phyloP scores from a whole-genome alignment of 2,113 vertebrate species.

The Notothenia rossii region DNA sequence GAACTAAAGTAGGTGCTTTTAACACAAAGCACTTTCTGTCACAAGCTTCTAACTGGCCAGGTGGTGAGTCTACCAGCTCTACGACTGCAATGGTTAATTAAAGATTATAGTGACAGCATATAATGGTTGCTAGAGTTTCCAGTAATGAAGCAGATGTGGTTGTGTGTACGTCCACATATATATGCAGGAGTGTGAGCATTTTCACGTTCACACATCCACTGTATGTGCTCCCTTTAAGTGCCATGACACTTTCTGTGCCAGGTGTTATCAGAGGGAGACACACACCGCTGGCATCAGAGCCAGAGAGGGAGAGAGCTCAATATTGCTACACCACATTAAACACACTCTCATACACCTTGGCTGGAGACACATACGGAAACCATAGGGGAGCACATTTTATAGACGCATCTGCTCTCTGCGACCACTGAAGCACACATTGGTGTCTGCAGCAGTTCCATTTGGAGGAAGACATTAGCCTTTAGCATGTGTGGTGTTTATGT shows the following conservation, averaged over 20 bases:
- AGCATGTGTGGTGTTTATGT: slow-evolving; percentile 47
- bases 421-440: slow-evolving; percentile 53
- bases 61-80: slow-evolving; percentile 27
- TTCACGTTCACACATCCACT: slow-evolving; percentile 10
- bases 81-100: slow-evolving; percentile 54
- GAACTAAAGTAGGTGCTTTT: slow-evolving; percentile 28
- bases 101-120: slow-evolving; percentile 46
- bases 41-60: slow-evolving; percentile 19
- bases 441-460: slow-evolving; percentile 41
- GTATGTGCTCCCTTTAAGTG: slow-evolving; percentile 49
- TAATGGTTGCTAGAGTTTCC: slow-evolving; percentile 41
- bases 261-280: slow-evolving; percentile 63
- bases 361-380: slow-evolving; percentile 60
- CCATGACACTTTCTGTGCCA: slow-evolving; percentile 43
- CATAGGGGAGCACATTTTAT: slow-evolving; percentile 72
- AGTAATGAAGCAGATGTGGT: slow-evolving; percentile 49
- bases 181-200: neutral
- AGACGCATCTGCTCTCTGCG: slow-evolving; percentile 73
- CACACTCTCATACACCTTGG: slow-evolving; percentile 64
- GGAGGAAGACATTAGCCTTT: slow-evolving; percentile 50
- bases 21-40: slow-evolving; percentile 13
- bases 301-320: slow-evolving; percentile 44
- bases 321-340: slow-evolving; percentile 80
- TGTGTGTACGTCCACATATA: slow-evolving; percentile 13
- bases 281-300: slow-evolving; percentile 48